A percentile compares a stretch with the other conserved stretches of the same genome.
Evolutionary conservation across 2,797 vertebrate species (phyloP).

Genomic region (Coregonus suidteri): DNA sequence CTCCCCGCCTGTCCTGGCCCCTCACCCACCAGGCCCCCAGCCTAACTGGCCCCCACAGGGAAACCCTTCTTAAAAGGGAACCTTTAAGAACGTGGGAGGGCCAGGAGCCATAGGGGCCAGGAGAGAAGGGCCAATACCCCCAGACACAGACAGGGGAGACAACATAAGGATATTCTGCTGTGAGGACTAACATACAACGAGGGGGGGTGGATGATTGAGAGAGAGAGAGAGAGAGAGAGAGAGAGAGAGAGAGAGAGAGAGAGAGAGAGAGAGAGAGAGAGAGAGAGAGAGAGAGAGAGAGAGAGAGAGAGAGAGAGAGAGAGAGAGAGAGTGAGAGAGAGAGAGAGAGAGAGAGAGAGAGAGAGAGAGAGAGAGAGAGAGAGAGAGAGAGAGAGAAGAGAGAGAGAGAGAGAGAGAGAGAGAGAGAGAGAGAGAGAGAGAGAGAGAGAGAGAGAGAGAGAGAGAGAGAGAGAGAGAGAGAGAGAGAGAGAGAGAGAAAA

Average conservation of each 20-base stretch:
- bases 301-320: too few relatives aligned
- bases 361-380: too few relatives aligned
- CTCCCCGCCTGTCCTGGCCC: slow-evolving; percentile 87
- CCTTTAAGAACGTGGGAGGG: neutral
- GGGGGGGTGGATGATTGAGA: neutral
- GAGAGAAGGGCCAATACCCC: neutral
- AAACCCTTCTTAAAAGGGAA: neutral
- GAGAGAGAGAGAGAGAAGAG: too few relatives aligned
- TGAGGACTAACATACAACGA: neutral
- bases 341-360: too few relatives aligned
- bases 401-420: slow-evolving; percentile 13
- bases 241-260: too few relatives aligned
- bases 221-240: slow-evolving; percentile 13
- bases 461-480: too few relatives aligned
- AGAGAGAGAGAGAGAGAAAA: too few relatives aligned
- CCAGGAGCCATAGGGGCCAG: neutral
- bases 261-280: too few relatives aligned
- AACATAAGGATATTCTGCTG: neutral
- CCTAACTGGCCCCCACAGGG: neutral
- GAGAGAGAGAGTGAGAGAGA: too few relatives aligned
- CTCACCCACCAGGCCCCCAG: slow-evolving; percentile 59
- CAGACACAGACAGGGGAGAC: neutral
- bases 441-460: too few relatives aligned
- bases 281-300: too few relatives aligned
- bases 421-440: too few relatives aligned